Base-by-base conservation (phyloP, 1,140 invertebrate species). In the Belonocnema kinseyi region DNA sequence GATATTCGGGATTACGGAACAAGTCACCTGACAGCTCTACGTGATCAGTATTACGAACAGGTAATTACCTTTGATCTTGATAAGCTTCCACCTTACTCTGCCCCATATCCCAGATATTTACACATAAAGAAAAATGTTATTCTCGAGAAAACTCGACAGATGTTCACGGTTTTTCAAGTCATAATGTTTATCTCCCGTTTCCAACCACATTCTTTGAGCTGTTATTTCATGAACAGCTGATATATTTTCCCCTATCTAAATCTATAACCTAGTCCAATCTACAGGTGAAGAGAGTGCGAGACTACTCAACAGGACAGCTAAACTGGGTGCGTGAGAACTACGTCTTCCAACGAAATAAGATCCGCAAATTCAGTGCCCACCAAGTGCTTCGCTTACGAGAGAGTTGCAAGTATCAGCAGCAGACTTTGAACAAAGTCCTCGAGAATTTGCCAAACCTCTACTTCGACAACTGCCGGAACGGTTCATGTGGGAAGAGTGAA, bases 311-410 rank as follows among this genome's bases (percentile, higher is more conserved):
- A 5, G 93, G 94, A 77, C 97, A 98, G 90, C 92, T 99, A 79
- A 97, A 97, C 87, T 97, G 97, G 95, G 96, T 99, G 72, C 93
- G 97, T 72, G 97, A 98, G 87, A 98, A 98, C 89, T 99, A 99
- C 90, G 95, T 98, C 85, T 97, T 97, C 93, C 98, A 99, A 91
- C 93, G 97, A 16, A 96, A 98, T 87, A 95, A 97, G 85, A 97
- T 99, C 74, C 93, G 97, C 16, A 98, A 99, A 89, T 99, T 98
- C 91, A 97, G 97, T 89, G 95, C 96, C 0, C 96, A 98, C 85
- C 97, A 99, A 88, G 94, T 98, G 51, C 90, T 98, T 16, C 93
- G 96, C 66, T 91, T 98, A 5, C 94, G 97, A 10, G 97, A 98
- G 89, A 97, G 96, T 8, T 98, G 98, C 93, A 98, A 98, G 90